phyloP scores from a whole-genome alignment of 2,797 vertebrate genomes.

The Eulemur albifrons region DNA sequence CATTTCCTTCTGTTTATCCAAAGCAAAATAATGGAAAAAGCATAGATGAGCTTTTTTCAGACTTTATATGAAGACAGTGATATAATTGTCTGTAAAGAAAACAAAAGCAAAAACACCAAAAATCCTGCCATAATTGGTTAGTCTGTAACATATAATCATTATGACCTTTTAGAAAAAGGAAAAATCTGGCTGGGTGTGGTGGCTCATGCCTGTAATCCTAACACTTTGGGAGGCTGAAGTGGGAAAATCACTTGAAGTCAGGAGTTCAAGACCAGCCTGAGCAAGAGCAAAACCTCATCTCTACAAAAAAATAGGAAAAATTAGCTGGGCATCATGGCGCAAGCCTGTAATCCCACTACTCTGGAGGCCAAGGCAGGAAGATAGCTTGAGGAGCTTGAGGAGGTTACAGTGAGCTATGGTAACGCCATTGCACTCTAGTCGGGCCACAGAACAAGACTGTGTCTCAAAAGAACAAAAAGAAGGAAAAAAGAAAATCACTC shows the following conservation, averaged over 20 bases:
- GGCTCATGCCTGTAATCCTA: neutral
- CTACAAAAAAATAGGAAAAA: neutral
- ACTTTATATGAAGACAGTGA: neutral
- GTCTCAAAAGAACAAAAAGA: neutral
- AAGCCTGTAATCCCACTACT: neutral
- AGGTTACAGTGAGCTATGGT: neutral
- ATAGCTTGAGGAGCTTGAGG: neutral
- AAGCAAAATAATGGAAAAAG: conserved; percentile 25
- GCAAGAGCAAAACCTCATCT: too few species aligned
- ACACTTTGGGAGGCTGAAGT: neutral
- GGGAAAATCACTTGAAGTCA: neutral
- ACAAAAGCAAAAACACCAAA: neutral
- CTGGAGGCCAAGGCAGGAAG: neutral
- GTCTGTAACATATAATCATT: neutral
- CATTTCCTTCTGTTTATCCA: conserved; percentile 24
- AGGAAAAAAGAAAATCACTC: neutral
- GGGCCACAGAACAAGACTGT: neutral
- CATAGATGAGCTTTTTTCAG: conserved; percentile 16
- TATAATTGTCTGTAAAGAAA: conserved; percentile 21
- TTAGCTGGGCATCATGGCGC: neutral
- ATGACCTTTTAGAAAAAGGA: neutral
- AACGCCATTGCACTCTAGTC: neutral
- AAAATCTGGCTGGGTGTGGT: neutral
- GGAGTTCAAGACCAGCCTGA: too few species aligned
- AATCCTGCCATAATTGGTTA: neutral